Evolutionary conservation across 2,797 vertebrate species (phyloP).

Genomic region (Spinibarbus caldwelli): DNA sequence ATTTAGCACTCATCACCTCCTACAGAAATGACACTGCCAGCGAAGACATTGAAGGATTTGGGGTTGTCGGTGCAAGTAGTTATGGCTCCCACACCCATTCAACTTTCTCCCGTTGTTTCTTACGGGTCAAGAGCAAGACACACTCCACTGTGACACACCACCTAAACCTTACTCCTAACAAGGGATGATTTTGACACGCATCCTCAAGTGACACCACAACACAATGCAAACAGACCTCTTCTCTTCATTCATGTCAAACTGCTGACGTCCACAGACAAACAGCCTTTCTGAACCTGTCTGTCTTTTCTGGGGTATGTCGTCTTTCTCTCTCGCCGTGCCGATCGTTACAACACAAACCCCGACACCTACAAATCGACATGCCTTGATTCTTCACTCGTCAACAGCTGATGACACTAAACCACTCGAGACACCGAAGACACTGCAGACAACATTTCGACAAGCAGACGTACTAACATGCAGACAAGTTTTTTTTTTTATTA

Average conservation of each 20-base stretch:
- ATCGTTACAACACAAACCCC: conserved; percentile 37
- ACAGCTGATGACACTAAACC: conserved; percentile 54
- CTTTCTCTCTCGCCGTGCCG: conserved; percentile 18
- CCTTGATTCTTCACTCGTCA: conserved; percentile 32
- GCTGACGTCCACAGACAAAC: conserved; percentile 47
- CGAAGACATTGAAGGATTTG: conserved; percentile 46
- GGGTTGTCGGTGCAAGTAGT: conserved; percentile 49
- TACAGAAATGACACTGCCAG: conserved; percentile 44
- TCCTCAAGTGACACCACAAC: conserved; percentile 51
- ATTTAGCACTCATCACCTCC: conserved; percentile 46
- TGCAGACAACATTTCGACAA: conserved; percentile 30
- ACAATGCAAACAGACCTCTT: conserved; percentile 44
- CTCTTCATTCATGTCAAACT: conserved; percentile 45
- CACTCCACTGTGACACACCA: conserved; percentile 55
- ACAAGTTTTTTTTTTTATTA: conserved; percentile 62
- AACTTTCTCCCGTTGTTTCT: conserved; percentile 29
- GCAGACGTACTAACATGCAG: conserved; percentile 76
- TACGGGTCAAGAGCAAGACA: conserved; percentile 51
- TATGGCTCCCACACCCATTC: conserved; percentile 48
- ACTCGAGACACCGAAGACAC: conserved; percentile 76
- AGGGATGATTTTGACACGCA: conserved; percentile 47
- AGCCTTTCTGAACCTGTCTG: conserved; percentile 29
- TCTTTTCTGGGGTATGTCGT: conserved; percentile 29
- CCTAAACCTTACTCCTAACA: conserved; percentile 51
- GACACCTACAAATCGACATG: conserved; percentile 35